Evolutionary conservation across 2,797 vertebrate species (phyloP), one percentile per base, ranked within the genome.

Genomic region (Rousettus madagascariensis): DNA sequence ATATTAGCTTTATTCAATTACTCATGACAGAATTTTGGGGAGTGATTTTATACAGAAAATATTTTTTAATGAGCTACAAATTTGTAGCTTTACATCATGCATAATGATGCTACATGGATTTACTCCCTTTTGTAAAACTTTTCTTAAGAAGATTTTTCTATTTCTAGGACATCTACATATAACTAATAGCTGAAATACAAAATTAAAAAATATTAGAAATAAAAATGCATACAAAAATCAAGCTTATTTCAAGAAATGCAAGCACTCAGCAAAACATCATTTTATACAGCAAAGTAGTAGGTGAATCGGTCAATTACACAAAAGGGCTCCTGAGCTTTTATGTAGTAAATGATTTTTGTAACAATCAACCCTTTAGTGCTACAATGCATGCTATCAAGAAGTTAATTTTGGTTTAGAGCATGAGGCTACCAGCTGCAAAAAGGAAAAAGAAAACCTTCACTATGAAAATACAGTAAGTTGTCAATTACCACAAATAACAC

Each of bases 1-100:
- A 55, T n/a, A 89, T 69, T 78, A 86, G 41, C 41, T 92, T 90
- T 84, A 41, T 75, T 96, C 85, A 92, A 46, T 83, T 83, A 82
- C 36, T 46, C 33, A 78, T 19, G 28, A 49, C 24, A 78, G 51
- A 69, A 71, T 79, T 49, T 33, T 3, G 59, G 1, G 16, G 43
- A 63, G 7, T 46, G 43, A 86, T 61, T 93, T 72, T 79, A 94
- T n/a, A 68, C 20, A 26, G 89, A 78, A 90, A 96, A 74, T 28
- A 74, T 19, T 75, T 71, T 65, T 75, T 33, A 94, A 93, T 10
- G 6, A 91, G 8, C 53, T 71, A 59, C 15, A n/a, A 90, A 69
- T 26, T 75, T 24, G 0, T 12, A 6, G 65, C 26, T 90, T 46
- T 66, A 43, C 0, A 30, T 12, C 1, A 53, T 17, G 8, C n/a